Evolutionary conservation across 2,113 vertebrate genomes (phyloP).

Genomic region (Hippocampus barbouri): DNA sequence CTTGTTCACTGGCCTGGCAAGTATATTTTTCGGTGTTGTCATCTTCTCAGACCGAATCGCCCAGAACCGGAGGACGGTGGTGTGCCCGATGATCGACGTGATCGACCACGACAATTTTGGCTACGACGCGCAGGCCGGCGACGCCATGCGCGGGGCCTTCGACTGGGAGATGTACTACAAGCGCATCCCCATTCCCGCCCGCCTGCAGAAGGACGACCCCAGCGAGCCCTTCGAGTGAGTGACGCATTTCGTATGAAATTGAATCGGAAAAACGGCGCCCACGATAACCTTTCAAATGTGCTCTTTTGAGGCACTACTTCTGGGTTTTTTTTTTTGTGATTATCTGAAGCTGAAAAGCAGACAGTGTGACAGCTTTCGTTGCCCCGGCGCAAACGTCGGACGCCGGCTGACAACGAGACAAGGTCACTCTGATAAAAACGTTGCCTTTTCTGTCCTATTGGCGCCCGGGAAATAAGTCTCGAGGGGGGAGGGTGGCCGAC

Average conservation of each 20-base stretch:
- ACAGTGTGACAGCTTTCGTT: background rate
- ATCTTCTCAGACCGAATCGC: constrained; percentile 86
- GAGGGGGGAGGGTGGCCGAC: background rate
- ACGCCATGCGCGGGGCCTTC: constrained; percentile 95
- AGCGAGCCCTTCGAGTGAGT: constrained; percentile 96
- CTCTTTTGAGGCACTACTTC: background rate
- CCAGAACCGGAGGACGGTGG: constrained; percentile 89
- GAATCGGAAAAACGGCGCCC: background rate
- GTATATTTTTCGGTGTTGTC: too few species aligned
- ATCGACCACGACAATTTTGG: constrained; percentile 96
- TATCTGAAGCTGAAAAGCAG: background rate
- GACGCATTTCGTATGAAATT: constrained; percentile 17
- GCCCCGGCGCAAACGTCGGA: background rate
- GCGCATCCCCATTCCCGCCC: constrained; percentile 90
- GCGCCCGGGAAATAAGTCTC: background rate
- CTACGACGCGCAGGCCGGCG: constrained; percentile 92
- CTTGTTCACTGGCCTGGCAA: too few species aligned
- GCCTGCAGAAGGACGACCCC: constrained; percentile 84
- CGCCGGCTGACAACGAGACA: constrained; percentile 1
- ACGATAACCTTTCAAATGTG: background rate
- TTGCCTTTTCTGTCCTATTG: background rate
- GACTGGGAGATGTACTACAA: constrained; percentile 99
- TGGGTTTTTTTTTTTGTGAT: background rate
- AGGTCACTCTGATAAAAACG: constrained; percentile 4
- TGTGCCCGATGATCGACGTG: constrained; percentile 98